phyloP scores from a whole-genome alignment of 2,888 invertebrate species.

The Sepiola atlantica region DNA sequence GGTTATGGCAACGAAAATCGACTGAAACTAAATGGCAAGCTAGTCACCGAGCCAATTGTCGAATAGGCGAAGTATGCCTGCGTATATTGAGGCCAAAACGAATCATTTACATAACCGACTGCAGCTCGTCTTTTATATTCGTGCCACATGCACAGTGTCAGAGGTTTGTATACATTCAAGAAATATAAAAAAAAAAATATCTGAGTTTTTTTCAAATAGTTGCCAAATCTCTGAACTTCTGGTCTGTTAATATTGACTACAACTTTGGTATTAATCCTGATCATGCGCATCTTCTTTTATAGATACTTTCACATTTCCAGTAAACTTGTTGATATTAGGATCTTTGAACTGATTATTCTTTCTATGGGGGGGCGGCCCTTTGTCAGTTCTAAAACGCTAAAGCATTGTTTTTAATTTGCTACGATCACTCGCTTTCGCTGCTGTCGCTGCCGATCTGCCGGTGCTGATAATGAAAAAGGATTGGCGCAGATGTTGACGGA shows the following conservation, averaged over 20 bases:
- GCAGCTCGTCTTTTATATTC: too few species aligned
- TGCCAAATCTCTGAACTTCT: too few species aligned
- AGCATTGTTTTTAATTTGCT: neutral
- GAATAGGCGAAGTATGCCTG: too few species aligned
- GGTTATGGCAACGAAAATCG: too few species aligned
- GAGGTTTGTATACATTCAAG: too few species aligned
- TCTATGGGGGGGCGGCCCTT: neutral
- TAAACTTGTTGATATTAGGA: neutral
- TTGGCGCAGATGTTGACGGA: slow-evolving; percentile 12
- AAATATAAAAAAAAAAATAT: neutral
- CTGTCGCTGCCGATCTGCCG: neutral
- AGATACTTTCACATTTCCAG: neutral
- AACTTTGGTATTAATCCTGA: neutral
- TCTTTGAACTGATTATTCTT: neutral
- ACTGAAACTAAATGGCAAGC: too few species aligned
- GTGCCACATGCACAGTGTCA: too few species aligned
- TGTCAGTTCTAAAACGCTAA: neutral
- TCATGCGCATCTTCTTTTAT: neutral
- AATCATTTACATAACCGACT: too few species aligned
- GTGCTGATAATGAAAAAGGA: neutral
- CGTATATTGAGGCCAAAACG: too few species aligned
- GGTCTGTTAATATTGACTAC: neutral
- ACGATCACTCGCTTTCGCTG: neutral
- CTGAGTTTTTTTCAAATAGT: too few species aligned
- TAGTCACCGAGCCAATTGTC: too few species aligned